A percentile compares a stretch with the other conserved stretches of the same genome.
Evolutionary conservation across 1,140 invertebrate genomes (phyloP).

Genomic region (Telenomus remus): DNA sequence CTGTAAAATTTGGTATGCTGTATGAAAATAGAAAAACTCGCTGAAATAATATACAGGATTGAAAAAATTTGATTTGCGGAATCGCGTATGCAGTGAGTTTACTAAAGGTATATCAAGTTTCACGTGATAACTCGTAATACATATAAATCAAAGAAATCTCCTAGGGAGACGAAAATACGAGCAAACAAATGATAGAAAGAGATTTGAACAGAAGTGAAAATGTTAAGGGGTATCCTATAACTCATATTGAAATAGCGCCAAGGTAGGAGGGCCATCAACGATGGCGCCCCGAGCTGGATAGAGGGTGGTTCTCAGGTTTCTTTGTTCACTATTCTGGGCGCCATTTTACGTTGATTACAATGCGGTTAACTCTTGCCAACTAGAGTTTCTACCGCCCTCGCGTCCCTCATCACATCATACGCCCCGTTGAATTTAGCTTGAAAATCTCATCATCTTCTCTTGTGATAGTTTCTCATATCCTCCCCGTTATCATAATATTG

Average conservation of each 20-base stretch:
- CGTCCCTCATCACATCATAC: background rate
- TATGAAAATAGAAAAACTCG: too few species aligned
- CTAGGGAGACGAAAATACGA: conserved; percentile 48
- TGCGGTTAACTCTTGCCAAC: conserved; percentile 71
- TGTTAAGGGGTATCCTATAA: conserved; percentile 48
- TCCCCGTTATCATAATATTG: too few species aligned
- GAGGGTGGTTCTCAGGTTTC: conserved; percentile 54
- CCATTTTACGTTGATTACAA: conserved; percentile 74
- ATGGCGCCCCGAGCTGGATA: conserved; percentile 59
- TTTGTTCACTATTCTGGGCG: conserved; percentile 64
- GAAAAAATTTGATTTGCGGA: too few species aligned
- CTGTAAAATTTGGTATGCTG: too few species aligned
- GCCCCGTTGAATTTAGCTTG: too few species aligned
- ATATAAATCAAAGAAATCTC: conserved; percentile 57
- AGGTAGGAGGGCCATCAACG: conserved; percentile 54
- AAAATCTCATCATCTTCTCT: too few species aligned
- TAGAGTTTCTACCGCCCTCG: conserved; percentile 42
- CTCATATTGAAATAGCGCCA: conserved; percentile 51
- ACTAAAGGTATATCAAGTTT: conserved; percentile 53
- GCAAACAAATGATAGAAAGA: conserved; percentile 49
- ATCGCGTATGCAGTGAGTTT: conserved; percentile 10
- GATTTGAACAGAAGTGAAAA: conserved; percentile 30
- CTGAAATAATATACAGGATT: too few species aligned
- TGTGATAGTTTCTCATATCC: too few species aligned
- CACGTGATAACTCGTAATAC: conserved; percentile 56